Conservation (phyloP, 2,888 invertebrate species). For the Himalopsyche anomala region DNA sequence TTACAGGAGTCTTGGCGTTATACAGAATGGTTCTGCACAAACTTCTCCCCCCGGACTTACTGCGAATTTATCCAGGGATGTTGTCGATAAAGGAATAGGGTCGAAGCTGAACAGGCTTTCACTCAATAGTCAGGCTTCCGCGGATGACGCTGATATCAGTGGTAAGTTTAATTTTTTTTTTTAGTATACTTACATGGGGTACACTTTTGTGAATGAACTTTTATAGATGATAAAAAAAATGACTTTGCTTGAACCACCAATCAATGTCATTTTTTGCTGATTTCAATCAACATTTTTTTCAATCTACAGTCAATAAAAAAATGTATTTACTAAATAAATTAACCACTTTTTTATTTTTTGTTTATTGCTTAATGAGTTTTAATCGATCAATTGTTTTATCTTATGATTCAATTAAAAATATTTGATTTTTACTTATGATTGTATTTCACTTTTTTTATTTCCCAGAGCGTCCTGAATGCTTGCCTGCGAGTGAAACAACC, state of each 20-base stretch:
- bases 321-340: not conserved
- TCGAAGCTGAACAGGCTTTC: conserved; percentile 77
- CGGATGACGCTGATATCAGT: conserved; percentile 83
- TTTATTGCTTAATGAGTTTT: conserved; percentile 31
- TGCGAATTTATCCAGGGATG: conserved; percentile 68
- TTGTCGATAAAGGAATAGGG: conserved; percentile 67
- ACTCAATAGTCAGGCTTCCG: conserved; percentile 83
- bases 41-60: conserved; percentile 71
- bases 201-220: too few relatives aligned
- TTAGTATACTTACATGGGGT: too few relatives aligned
- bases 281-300: not conserved
- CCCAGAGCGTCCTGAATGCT: conserved; percentile 81
- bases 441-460: conserved; percentile 64
- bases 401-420: not conserved
- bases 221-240: not conserved
- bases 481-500: conserved; percentile 50
- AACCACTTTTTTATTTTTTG: not conserved
- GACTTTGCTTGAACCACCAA: not conserved
- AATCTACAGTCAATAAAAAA: too few relatives aligned
- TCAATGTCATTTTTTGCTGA: not conserved
- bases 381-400: not conserved
- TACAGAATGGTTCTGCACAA: conserved; percentile 76
- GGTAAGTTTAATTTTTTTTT: conserved; percentile 47
- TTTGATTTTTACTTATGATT: too few relatives aligned
- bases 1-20: conserved; percentile 87